Conservation (phyloP, 1,140 invertebrate species). For the Dreissena polymorpha region DNA sequence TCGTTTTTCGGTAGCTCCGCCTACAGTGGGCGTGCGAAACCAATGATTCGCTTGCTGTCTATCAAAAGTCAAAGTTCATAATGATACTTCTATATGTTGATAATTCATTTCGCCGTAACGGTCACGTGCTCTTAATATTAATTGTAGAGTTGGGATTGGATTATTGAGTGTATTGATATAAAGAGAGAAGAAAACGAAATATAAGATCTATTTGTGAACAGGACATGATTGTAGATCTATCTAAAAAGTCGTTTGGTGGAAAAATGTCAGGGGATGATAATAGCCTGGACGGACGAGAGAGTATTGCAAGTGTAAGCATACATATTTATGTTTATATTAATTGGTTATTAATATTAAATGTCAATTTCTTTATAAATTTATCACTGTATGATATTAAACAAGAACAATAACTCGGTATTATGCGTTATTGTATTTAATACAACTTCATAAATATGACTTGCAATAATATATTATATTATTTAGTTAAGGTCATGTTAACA, state of each 20-base stretch:
- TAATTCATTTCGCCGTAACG: conserved; percentile 43
- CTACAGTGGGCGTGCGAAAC: conserved; percentile 17
- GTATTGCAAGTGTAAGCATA: conserved; percentile 80
- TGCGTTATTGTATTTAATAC: not conserved
- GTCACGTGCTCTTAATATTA: conserved; percentile 69
- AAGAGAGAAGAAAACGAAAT: conserved; percentile 55
- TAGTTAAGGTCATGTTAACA: no score
- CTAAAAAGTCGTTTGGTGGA: conserved; percentile 53
- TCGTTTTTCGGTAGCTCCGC: conserved; percentile 1
- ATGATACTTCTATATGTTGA: conserved; percentile 37
- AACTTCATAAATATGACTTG: no score
- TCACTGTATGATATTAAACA: not conserved
- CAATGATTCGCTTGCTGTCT: conserved; percentile 28
- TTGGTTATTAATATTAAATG: not conserved
- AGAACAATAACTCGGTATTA: not conserved
- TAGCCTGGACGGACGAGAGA: conserved; percentile 83
- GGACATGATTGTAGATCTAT: conserved; percentile 56
- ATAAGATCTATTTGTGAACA: conserved; percentile 49
- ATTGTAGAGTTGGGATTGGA: conserved; percentile 72
- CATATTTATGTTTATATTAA: conserved; percentile 22
- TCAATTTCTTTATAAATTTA: not conserved
- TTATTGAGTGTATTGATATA: conserved; percentile 66
- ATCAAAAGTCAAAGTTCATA: conserved; percentile 53
- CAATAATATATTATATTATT: no score
- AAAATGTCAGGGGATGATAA: conserved; percentile 85